Evolutionary conservation across 1,140 invertebrate species (phyloP).

Genomic region (Nephotettix cincticeps): DNA sequence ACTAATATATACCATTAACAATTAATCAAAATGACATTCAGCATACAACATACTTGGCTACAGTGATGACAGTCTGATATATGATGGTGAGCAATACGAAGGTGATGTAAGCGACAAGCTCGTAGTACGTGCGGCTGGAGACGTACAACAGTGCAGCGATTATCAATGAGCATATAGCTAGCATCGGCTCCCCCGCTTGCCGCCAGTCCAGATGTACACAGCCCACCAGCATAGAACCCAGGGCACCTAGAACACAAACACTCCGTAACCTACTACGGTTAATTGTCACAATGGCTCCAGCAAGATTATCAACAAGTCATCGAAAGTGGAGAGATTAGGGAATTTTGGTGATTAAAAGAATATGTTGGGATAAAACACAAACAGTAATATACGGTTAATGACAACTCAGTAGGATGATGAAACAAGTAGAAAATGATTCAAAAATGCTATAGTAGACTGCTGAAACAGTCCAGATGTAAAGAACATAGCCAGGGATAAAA

Average conservation of each 20-base stretch:
- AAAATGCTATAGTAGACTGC: too few species aligned
- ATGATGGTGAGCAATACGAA: constrained; percentile 76
- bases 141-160: constrained; percentile 65
- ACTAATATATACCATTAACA: too few species aligned
- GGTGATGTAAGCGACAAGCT: constrained; percentile 69
- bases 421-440: too few species aligned
- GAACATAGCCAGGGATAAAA: too few species aligned
- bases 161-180: constrained; percentile 57
- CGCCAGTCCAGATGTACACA: constrained; percentile 57
- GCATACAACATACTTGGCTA: constrained; percentile 79
- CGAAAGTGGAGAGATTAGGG: too few species aligned
- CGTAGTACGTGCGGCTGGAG: constrained; percentile 58
- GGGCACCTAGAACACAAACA: constrained; percentile 48
- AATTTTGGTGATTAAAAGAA: too few species aligned
- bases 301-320: too few species aligned
- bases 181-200: constrained; percentile 54
- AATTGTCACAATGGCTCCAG: not conserved
- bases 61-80: constrained; percentile 80
- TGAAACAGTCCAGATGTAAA: too few species aligned
- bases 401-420: too few species aligned
- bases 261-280: not conserved
- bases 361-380: too few species aligned
- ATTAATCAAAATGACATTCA: too few species aligned
- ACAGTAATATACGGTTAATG: too few species aligned
- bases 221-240: constrained; percentile 51